Evolutionary conservation across 35 echinoderm and acorn worm genomes (phyloP).

Genomic region (Amphiura filiformis): DNA sequence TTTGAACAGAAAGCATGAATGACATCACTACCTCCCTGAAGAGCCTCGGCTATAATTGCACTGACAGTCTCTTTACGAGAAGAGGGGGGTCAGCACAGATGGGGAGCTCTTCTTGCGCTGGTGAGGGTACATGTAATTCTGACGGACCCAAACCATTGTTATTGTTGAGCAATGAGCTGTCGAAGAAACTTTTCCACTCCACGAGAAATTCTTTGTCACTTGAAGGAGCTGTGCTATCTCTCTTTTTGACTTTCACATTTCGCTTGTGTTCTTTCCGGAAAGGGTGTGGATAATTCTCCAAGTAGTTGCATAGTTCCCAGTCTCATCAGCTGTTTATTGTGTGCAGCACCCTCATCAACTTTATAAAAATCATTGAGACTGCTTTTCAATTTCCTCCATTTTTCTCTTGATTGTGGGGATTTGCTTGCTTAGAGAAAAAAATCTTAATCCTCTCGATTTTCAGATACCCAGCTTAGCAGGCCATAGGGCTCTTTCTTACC

Average conservation of each 20-base stretch:
- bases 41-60: conserved; percentile 10
- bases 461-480: too few species aligned
- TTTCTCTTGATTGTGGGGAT: too few species aligned
- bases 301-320: conserved; percentile 8
- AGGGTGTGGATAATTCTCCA: conserved; percentile 32
- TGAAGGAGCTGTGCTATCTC: conserved; percentile 17
- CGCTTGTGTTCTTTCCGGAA: conserved; percentile 20
- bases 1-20: conserved; percentile 24
- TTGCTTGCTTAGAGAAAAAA: neutral
- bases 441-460: neutral
- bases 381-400: too few species aligned
- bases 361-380: too few species aligned
- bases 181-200: neutral
- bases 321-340: too few species aligned
- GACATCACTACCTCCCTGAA: conserved; percentile 22
- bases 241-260: conserved; percentile 42
- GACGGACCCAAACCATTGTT: neutral
- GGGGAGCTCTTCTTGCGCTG: conserved; percentile 14
- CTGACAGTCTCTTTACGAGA: conserved; percentile 22
- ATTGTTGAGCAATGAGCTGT: neutral
- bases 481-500: too few species aligned
- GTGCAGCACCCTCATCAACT: too few species aligned
- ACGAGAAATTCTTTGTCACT: neutral
- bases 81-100: conserved; percentile 6
- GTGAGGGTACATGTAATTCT: neutral